Base-by-base conservation (phyloP, 1,140 invertebrate genomes). In the Lerema accius region DNA sequence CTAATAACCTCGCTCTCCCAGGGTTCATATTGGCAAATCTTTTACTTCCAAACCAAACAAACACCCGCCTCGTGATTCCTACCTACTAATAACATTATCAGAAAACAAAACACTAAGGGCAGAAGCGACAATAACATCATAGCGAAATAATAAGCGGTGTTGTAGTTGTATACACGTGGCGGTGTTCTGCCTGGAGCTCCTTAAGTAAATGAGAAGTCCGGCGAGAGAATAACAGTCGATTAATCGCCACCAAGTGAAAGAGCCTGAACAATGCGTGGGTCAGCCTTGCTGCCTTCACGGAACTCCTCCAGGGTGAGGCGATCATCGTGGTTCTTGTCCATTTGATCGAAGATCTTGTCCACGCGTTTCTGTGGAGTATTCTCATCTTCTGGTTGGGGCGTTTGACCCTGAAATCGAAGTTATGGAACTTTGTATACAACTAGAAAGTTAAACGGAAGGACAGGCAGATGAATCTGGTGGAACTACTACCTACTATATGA, bases 251-350 rank as follows among this genome's bases (percentile, higher is more conserved):
- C 95, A 67, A 97, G 91, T 16, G 95, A 95, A 40, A 97, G 90
- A n/a, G 96, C 98, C 91, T 99, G 98, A 11, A 99, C 98, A 84
- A 99, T 99, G 90, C 98, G 95, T 3, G 98, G 98, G 92, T 99
- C 98, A 40, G 97, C 97, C 92, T 99, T 99, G 86, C 98, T 99
- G 65, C 98, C 98, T 92, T 99, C 98, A 78, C 98, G 95, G 92
- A 99, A 99, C 91, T 99, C 98, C 79, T 99, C 98, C 67, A 99
- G 93, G 10, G 98, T 99, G 65, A 99, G 93, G 84, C 96, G 95
- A 84, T 99, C 98, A 92, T 99, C 98, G 91, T 98, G 96, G 86
- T 99, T 99, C 92, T 99, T 98, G 92, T 99, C 98, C 97, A 99
- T 98, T 85, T 98, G 97, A 87, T 98, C 96, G 91, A 99, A 99